Base-by-base conservation (phyloP, 2,888 invertebrate species). In the Ennomos quercinarius region DNA sequence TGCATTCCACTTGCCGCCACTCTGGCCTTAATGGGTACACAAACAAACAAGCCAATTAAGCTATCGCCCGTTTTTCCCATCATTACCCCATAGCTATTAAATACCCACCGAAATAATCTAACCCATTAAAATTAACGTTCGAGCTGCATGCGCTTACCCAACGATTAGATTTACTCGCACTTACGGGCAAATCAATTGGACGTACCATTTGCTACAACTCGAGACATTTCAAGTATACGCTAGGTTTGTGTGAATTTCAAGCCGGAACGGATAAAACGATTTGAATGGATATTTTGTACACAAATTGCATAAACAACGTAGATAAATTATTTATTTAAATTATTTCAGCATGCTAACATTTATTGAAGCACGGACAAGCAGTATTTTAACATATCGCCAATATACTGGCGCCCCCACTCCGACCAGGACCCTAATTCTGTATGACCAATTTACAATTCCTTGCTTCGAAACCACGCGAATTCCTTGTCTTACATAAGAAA, bases 51-150 rank as follows among this genome's bases (percentile, higher is more conserved):
- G 59, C 54, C 61, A 56, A 62, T 67, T 55, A 49, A 47, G 44
- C 57, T 63, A 65, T 67, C 61, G 45, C 57, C 52, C 63, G 48
- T 65, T 65, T 61, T 67, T 65, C 63, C 65, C 65, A 67, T 67
- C 65, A 62, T 64, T 61, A 60, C 60, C 50, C 27, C 35, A 40
- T 13, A 48, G 27, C 53, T 42, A 49, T 59, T 48, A 53, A 52
- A 53, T 39, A 49, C 44, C 43, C 17, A 57, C 54, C 56, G 37
- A 63, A 65, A 64, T 67, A 65, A 65, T 65, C 56, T 53, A 17
- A 51, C 47, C 54, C 46, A 68, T 68, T 68, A 66, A 66, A 70
- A 61, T 67, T 57, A 64, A 68, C 61, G 57, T 48, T 52, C 49
- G 55, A 63, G 62, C 57, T 63, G 60, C 61, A 61, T 60, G 61